phyloP scores from a whole-genome alignment of 1,140 invertebrate genomes.

The Agraylea sexmaculata region DNA sequence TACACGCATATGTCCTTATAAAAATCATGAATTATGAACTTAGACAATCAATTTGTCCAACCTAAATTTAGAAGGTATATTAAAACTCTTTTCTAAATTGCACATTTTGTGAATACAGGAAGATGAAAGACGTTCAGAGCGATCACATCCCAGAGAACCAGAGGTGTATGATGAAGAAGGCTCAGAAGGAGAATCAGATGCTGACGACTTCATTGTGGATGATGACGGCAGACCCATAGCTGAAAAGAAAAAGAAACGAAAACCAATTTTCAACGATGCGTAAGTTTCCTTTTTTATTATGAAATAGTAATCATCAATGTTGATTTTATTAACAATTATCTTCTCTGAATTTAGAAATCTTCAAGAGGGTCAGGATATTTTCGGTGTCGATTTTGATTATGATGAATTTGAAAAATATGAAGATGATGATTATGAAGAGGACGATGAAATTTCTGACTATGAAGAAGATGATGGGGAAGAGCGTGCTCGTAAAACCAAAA shows the following conservation, averaged over 20 bases:
- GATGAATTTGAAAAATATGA: slow-evolving; percentile 88
- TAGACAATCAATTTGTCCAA: too few relatives aligned
- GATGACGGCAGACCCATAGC: slow-evolving; percentile 88
- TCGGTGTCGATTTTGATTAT: slow-evolving; percentile 97
- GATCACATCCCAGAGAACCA: slow-evolving; percentile 46
- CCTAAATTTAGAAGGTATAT: too few relatives aligned
- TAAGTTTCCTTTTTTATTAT: slow-evolving; percentile 39
- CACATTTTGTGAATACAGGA: slow-evolving; percentile 42
- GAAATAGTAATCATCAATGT: background rate
- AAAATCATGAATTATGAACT: too few relatives aligned
- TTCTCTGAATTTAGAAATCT: slow-evolving; percentile 51
- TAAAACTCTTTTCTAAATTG: too few relatives aligned
- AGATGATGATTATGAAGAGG: slow-evolving; percentile 77
- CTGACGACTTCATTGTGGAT: slow-evolving; percentile 95
- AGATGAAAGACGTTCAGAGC: slow-evolving; percentile 62
- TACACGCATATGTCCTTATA: too few relatives aligned
- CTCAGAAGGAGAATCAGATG: slow-evolving; percentile 72
- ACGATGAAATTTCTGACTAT: slow-evolving; percentile 63
- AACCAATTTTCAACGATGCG: slow-evolving; percentile 83
- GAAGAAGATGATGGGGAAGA: slow-evolving; percentile 58
- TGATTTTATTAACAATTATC: background rate
- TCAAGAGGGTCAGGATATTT: slow-evolving; percentile 98
- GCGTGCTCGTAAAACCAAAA: slow-evolving; percentile 37
- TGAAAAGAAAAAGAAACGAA: slow-evolving; percentile 75
- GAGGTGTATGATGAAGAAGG: slow-evolving; percentile 63